phyloP scores from a whole-genome alignment of 2,113 vertebrate species.

The Lucifuga dentata region DNA sequence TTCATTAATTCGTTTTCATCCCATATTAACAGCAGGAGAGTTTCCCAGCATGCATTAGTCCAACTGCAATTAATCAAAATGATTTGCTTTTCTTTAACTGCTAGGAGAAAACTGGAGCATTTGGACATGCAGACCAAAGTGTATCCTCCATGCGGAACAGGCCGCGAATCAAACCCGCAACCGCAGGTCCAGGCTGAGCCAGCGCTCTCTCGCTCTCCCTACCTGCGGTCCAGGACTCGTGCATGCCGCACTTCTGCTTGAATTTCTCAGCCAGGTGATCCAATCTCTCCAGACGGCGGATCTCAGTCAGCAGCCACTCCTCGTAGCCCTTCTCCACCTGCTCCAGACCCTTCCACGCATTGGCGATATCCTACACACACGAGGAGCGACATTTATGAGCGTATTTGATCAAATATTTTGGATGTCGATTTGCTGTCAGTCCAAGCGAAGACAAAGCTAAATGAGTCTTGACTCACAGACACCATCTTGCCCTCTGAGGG shows the following conservation, averaged over 20 bases:
- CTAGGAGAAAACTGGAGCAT: too few relatives aligned
- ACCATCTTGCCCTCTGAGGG: conserved; percentile 96
- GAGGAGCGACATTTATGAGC: too few relatives aligned
- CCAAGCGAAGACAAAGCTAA: not conserved
- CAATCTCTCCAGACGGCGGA: conserved; percentile 90
- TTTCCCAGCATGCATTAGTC: too few relatives aligned
- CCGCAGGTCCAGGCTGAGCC: not conserved
- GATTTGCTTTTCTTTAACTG: too few relatives aligned
- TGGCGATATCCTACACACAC: conserved; percentile 88
- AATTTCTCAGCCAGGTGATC: conserved; percentile 95
- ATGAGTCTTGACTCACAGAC: conserved; percentile 84
- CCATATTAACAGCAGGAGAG: too few relatives aligned
- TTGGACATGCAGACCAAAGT: too few relatives aligned
- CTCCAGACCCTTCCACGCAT: conserved; percentile 92
- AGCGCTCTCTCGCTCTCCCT: not conserved
- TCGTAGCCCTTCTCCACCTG: conserved; percentile 93
- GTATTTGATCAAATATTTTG: too few relatives aligned
- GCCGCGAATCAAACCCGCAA: not conserved
- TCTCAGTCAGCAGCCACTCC: conserved; percentile 94
- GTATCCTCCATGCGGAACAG: too few relatives aligned
- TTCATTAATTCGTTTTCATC: too few relatives aligned
- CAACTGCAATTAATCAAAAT: too few relatives aligned
- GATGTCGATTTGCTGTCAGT: too few relatives aligned
- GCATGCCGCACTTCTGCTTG: conserved; percentile 90
- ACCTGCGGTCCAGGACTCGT: conserved; percentile 92